These are phyloP conservation scores for Caenorhabditis sinica DNA, from an alignment of 2,888 invertebrate species.

Conservation along the genomic window DNA sequence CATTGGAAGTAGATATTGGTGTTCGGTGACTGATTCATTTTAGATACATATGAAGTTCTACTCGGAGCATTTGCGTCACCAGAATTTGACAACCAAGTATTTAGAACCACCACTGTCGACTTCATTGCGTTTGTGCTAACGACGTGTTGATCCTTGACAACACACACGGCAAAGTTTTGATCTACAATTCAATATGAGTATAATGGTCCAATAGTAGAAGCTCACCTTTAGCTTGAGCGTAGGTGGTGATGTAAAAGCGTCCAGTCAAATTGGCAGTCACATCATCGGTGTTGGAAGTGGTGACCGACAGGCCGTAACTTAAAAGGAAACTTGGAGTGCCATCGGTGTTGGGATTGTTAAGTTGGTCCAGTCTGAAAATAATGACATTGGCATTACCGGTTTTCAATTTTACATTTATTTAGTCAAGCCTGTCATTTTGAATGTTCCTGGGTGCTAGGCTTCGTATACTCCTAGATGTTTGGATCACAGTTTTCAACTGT, in stretches of 20 bases:
- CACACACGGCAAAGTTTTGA: constrained; percentile 9
- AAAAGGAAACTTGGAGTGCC: constrained; percentile 6
- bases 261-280: not conserved
- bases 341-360: constrained; percentile 14
- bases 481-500: too few species aligned
- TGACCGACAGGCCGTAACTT: not conserved
- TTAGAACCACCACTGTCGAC: constrained; percentile 10
- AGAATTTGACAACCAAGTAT: not conserved
- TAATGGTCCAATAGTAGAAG: not conserved
- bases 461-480: too few species aligned
- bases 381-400: too few species aligned
- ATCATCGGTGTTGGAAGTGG: constrained; percentile 23
- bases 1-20: constrained; percentile 26
- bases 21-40: not conserved
- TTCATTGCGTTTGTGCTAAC: not conserved
- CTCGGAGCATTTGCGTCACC: not conserved
- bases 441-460: too few species aligned
- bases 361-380: not conserved
- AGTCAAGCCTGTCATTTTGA: too few species aligned
- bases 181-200: not conserved
- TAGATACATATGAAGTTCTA: constrained; percentile 3
- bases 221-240: not conserved
- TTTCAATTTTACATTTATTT: too few species aligned
- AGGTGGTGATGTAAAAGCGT: constrained; percentile 8
- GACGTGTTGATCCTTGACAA: constrained; percentile 10